Base-by-base conservation (phyloP, 30 jellyfish, hydroid and myxozoan species). In the Cassiopea xamachana region DNA sequence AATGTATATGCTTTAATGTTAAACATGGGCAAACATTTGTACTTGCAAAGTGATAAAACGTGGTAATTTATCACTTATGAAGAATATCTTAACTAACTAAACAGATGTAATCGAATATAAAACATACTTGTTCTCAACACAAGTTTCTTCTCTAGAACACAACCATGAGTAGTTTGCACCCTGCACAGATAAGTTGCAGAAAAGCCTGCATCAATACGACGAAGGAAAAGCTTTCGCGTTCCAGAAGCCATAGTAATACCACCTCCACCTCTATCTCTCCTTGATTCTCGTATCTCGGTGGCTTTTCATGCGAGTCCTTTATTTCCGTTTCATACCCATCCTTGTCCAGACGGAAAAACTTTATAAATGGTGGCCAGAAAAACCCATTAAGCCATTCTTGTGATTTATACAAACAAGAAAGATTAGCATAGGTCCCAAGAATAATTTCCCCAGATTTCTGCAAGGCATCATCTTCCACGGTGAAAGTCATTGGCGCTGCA, bases 341-440 rank as follows among this genome's bases (percentile, higher is more conserved):
- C 39, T 27, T 27, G 39, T 27, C 39, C 39, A 27, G 39, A 27
- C 39, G 39, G 39, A 27, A 27, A 27, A 27, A 27, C 39, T 27
- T 27, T 27, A 27, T 27, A 27, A 27, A 27, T 27, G 39, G 39
- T 27, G 0, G 39, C 39, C 39, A 27, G 39, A 27, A 27, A 27
- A 27, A 27, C 39, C 39, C 39, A 27, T 27, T 27, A 27, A 14
- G 44, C 60, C 87, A 39, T 5, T 27, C 45, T 4, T 14, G 80
- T 6, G 47, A 8, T 71, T 16, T 71, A 44, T 48, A 78, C 13
- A 50, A 27, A 75, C 87, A 78, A 14, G 75, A 49, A 44, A 78
- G 75, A 17, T 49, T 78, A 18, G 87, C 87, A 0, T 15, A 15
- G 72, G 58, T 78, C n/a, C 87, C 87, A 48, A 78, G 10, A 5